These are phyloP conservation scores for Dicrostonyx torquatus DNA, from an alignment of 2,797 vertebrate genomes.

Conservation along the genomic window DNA sequence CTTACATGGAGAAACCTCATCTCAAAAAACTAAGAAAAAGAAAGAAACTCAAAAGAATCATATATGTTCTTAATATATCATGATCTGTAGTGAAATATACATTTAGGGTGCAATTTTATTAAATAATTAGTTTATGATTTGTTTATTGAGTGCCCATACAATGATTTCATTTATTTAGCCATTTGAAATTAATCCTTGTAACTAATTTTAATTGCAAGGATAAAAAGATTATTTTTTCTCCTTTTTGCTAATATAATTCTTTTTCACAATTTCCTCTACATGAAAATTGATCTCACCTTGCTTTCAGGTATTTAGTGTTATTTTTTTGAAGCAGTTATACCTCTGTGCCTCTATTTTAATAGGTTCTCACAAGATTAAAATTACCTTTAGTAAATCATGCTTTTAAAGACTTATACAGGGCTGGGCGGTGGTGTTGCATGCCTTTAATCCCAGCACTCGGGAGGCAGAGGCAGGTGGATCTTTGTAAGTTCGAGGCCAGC, in stretches of 20 bases:
- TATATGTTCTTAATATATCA: neutral
- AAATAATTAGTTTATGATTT: neutral
- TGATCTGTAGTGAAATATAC: neutral
- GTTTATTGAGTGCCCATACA: neutral
- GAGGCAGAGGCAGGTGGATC: too few relatives aligned
- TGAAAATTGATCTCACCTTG: neutral
- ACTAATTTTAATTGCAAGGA: conserved; percentile 38
- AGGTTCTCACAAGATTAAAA: neutral
- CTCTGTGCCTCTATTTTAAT: neutral
- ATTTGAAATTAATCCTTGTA: neutral
- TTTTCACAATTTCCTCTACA: conserved; percentile 1
- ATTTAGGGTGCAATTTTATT: neutral
- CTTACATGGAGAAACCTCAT: too few relatives aligned
- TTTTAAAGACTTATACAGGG: neutral
- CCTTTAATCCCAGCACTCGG: too few relatives aligned
- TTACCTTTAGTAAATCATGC: conserved; percentile 36
- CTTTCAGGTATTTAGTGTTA: conserved; percentile 22
- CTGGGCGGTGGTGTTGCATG: too few relatives aligned
- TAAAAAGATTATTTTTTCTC: neutral
- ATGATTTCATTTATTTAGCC: neutral
- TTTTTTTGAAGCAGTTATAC: conserved; percentile 18
- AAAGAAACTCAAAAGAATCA: neutral
- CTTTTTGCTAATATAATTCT: neutral
- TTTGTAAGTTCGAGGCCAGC: too few relatives aligned
- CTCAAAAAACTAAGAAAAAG: too few relatives aligned